Evolutionary conservation across 2,113 vertebrate species (phyloP).

Genomic region (Enhydra lutris): DNA sequence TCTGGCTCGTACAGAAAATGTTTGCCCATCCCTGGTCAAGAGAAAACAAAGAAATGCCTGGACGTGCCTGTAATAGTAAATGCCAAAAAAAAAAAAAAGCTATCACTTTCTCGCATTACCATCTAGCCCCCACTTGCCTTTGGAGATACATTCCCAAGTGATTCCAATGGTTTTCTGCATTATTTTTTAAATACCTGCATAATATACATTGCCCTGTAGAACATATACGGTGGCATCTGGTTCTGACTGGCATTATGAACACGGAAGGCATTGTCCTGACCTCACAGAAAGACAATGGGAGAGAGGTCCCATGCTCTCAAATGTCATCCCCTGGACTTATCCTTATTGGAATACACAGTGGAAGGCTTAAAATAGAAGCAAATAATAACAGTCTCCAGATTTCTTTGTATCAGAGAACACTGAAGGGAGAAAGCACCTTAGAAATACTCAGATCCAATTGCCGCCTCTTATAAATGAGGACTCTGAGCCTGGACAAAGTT

Average conservation of each 20-base stretch:
- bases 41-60: background rate
- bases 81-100: background rate
- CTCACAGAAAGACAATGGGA: background rate
- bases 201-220: background rate
- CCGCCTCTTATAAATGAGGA: background rate
- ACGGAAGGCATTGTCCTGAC: background rate
- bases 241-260: background rate
- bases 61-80: background rate
- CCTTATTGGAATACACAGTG: background rate
- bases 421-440: background rate
- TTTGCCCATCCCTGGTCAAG: background rate
- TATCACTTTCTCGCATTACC: background rate
- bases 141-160: background rate
- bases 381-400: background rate
- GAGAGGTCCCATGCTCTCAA: background rate
- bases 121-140: background rate
- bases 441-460: background rate
- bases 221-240: background rate
- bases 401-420: background rate
- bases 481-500: background rate
- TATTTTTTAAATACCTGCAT: background rate
- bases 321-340: background rate
- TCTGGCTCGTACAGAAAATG: background rate
- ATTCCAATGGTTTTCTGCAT: slow-evolving; percentile 23
- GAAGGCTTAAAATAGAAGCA: background rate